Base-by-base conservation (phyloP, 2,888 invertebrate genomes). In the Plusia festucae region DNA sequence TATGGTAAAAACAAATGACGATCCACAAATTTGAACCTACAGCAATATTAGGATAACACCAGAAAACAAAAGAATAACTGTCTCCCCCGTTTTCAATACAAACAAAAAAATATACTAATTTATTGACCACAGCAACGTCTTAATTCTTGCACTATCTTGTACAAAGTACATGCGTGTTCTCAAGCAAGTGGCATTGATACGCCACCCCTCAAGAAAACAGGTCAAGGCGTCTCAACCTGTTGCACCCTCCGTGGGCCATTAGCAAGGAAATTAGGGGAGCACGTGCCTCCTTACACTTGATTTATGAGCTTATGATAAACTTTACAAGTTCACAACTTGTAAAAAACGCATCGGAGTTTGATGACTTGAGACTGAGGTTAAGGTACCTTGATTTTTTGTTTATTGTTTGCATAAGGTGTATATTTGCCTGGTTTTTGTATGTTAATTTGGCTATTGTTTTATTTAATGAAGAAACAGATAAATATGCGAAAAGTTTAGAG, bases 161-260 rank as follows among this genome's bases (percentile, higher is more conserved):
- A 15, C n/a, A 0, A 0, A 7, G 0, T 57, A 65, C 13, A 44
- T 46, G 16, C 8, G 13, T 54, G 59, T 69, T 81, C 60, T 60
- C 60, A 78, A 79, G 75, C 79, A 81, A 81, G 82, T 81, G 79
- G 68, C 74, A 70, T 84, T 79, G 82, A 79, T 83, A 85, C 70
- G 75, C 82, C 85, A 78, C 91, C 92, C 92, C 85, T 87, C 86
- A 93, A 93, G 93, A 92, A n/a, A 92, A 79, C 91, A 90, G 94
- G 93, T 93, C 93, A 93, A 91, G 92, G 89, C 87, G 81, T 56
- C 70, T 67, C 75, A 85, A 92, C 94, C 92, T 94, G 94, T 94
- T 93, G 93, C 91, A 68, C 82, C 87, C 86, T 73, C 57, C 60
- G 72, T 79, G 64, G 76, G 75, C 78, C 70, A 82, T 84, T 81